Evolutionary conservation across 2,113 vertebrate genomes (phyloP).

Genomic region (Erythrocercus mccallii): DNA sequence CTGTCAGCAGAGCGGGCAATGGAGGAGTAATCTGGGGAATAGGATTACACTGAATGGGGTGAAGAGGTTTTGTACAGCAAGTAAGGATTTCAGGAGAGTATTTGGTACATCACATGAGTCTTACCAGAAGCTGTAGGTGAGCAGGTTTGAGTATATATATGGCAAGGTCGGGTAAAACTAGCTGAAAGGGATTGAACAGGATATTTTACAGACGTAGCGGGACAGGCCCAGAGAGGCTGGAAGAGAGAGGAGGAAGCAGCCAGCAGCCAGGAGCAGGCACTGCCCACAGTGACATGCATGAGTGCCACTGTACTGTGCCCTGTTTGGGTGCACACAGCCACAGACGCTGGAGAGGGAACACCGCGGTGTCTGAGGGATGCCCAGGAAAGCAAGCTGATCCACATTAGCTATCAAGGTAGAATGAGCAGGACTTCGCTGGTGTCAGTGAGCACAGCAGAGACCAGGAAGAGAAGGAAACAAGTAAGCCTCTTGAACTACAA

Average conservation of each 20-base stretch:
- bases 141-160: background rate
- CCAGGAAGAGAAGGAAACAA: background rate
- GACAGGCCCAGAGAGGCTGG: background rate
- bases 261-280: background rate
- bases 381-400: background rate
- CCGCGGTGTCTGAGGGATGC: accelerated
- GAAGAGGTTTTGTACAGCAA: background rate
- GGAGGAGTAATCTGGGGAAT: background rate
- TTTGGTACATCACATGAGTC: background rate
- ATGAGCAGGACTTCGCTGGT: accelerated
- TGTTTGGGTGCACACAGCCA: background rate
- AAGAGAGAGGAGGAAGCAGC: background rate
- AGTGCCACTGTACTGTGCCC: background rate
- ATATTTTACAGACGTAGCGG: background rate
- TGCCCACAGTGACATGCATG: background rate
- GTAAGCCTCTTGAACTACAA: background rate
- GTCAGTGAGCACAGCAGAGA: background rate
- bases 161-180: background rate
- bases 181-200: background rate
- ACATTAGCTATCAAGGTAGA: background rate
- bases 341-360: background rate
- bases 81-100: background rate
- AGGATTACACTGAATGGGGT: background rate
- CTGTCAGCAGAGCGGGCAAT: background rate
- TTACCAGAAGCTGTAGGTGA: background rate